These are phyloP conservation scores for Scolopax mira DNA, from an alignment of 2,113 vertebrate genomes.

Conservation along the genomic window DNA sequence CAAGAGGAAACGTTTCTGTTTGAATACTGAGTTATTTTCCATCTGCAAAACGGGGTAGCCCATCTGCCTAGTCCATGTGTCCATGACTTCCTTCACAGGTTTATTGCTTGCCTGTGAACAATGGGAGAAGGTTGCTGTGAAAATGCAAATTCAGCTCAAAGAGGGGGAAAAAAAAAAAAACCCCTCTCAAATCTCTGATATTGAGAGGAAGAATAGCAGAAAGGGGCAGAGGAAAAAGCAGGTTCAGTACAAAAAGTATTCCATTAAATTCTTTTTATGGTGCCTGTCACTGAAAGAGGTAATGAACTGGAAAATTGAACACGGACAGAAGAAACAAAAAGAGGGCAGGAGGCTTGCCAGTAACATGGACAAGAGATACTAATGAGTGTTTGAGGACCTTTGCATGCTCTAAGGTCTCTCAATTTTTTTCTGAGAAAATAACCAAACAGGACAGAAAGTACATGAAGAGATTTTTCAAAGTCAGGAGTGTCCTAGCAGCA, in stretches of 20 bases:
- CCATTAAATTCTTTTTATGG: not conserved
- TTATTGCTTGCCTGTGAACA: constrained; percentile 80
- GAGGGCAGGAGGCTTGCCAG: not conserved
- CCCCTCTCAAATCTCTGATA: not conserved
- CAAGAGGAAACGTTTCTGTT: constrained; percentile 88
- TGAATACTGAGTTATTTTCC: constrained; percentile 35
- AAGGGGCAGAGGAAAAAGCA: not conserved
- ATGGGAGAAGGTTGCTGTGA: not conserved
- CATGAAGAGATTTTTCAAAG: not conserved
- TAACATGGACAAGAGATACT: not conserved
- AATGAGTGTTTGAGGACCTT: not conserved
- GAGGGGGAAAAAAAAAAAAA: not conserved
- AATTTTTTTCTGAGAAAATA: not conserved
- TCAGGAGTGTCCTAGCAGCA: not conserved
- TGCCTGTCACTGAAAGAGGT: not conserved
- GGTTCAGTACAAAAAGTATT: not conserved
- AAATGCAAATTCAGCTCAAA: not conserved
- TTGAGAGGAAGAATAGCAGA: not conserved
- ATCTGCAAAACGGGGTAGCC: constrained; percentile 88
- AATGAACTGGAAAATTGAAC: not conserved
- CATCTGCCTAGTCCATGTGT: constrained; percentile 97
- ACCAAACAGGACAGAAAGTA: not conserved
- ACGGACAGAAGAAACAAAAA: not conserved
- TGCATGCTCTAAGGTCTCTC: not conserved
- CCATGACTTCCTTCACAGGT: constrained; percentile 86